Base-by-base conservation (phyloP, 2,888 invertebrate species). In the Pardosa pseudoannulata region DNA sequence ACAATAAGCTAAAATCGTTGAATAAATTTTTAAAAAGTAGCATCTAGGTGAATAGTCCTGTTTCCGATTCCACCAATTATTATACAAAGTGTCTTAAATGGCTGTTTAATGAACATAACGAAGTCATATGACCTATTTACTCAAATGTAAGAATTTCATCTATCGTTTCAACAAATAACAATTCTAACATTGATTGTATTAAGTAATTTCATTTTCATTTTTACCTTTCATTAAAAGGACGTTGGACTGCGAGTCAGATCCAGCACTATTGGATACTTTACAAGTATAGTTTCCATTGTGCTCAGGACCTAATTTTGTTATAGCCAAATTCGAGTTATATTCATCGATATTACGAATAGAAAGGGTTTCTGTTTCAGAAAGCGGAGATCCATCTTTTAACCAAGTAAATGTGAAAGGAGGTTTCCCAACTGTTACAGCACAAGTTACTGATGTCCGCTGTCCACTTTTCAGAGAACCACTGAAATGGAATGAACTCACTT, bases 401-500 rank as follows among this genome's bases (percentile, higher is more conserved):
- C 74, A 74, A 19, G 13, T n/a, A 28, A 74, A 74, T 6, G 23
- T 56, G 27, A 74, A 74, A 28, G 74, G 74, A 9, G 62, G 32
- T 29, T 74, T 27, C 13, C 74, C 74, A 16, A 56, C 11, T 16
- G 23, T 31, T 16, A 74, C 56, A 9, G n/a, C 1, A n/a, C 50
- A 50, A 16, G 32, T 23, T 6, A 81, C 32, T 1, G 31, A 31
- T n/a, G 28, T 31, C 36, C 71, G 28, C 27, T 46, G 27, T 6
- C 81, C 81, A 2, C 13, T 9, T 1, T 27, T 19, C 3, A 81
- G 9, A 7, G 46, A 32, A 11, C 56, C 64, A 11, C 46, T 31
- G 46, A 81, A 81, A 13, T 81, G 74, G 31, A 81, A 81, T 29
- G 81, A 74, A n/a, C 27, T 32, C 1, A 83, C 50, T 28, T 76